Percentiles rank a stretch among this genome's conserved stretches.
phyloP scores from a whole-genome alignment of 2,888 invertebrate genomes.

The Sarcophaga carnaria region DNA sequence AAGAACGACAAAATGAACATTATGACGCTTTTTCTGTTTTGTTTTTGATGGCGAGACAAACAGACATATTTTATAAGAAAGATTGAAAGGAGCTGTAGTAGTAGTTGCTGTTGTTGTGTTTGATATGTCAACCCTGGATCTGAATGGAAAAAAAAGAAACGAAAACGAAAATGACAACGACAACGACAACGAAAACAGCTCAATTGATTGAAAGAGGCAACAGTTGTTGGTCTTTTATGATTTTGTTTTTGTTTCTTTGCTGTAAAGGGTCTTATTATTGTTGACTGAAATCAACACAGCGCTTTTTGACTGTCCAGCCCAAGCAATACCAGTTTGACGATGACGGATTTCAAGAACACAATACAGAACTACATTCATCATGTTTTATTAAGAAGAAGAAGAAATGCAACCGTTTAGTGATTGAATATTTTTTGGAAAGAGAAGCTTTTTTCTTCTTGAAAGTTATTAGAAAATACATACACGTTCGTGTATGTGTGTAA shows the following conservation, averaged over 20 bases:
- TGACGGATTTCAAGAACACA: conserved; percentile 64
- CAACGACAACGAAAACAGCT: conserved; percentile 6
- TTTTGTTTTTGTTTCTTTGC: neutral
- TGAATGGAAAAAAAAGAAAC: conserved; percentile 4
- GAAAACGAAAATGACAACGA: neutral
- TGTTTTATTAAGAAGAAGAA: neutral
- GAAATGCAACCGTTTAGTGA: neutral
- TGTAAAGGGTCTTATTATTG: neutral
- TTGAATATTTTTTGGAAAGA: too few relatives aligned
- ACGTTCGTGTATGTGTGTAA: too few relatives aligned
- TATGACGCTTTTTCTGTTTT: conserved; percentile 30
- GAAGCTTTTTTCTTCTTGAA: conserved; percentile 27
- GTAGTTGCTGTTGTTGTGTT: conserved; percentile 34
- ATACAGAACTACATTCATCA: conserved; percentile 55
- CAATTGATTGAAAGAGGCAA: conserved; percentile 65
- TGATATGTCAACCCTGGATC: conserved; percentile 62
- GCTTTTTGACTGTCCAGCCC: neutral
- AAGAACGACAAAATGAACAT: conserved; percentile 56
- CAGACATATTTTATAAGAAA: conserved; percentile 44
- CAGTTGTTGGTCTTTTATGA: conserved; percentile 66
- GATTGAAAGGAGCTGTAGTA: conserved; percentile 19
- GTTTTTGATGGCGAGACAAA: conserved; percentile 52
- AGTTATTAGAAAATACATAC: conserved; percentile 54
- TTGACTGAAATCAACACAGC: conserved; percentile 5
- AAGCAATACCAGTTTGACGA: conserved; percentile 47